phyloP scores from a whole-genome alignment of 53 echinoderm and acorn worm genomes.

The Holothuria leucospilota region DNA sequence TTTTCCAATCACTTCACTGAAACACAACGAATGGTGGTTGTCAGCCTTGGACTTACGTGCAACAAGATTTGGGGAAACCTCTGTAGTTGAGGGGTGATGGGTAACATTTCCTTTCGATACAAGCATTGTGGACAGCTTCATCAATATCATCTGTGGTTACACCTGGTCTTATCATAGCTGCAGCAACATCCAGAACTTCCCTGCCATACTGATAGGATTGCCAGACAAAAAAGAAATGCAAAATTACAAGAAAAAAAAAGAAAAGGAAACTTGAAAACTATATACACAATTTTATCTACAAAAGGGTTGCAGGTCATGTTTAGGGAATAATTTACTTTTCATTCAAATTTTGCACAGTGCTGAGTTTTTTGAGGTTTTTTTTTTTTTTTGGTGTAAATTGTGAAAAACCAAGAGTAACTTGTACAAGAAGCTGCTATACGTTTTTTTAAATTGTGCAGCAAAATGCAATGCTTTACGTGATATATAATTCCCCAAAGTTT shows the following conservation, averaged over 20 bases:
- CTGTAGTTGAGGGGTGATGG: constrained; percentile 98
- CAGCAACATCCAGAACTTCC: constrained; percentile 91
- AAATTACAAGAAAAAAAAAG: neutral
- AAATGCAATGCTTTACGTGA: no score
- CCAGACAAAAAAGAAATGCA: neutral
- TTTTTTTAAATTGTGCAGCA: no score
- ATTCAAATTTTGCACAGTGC: no score
- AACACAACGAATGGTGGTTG: no score
- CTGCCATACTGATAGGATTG: constrained; percentile 73
- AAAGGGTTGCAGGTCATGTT: neutral
- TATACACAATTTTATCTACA: neutral
- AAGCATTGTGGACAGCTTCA: constrained; percentile 90
- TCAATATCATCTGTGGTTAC: constrained; percentile 97
- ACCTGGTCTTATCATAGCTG: constrained; percentile 82
- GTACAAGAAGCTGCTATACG: no score
- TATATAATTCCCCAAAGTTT: no score
- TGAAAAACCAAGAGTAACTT: no score
- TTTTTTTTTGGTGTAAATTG: no score
- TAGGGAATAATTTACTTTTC: no score
- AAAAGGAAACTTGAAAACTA: neutral
- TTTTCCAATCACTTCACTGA: no score
- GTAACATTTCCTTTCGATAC: constrained; percentile 92
- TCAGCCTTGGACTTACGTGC: constrained; percentile 74
- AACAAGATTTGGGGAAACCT: constrained; percentile 97
- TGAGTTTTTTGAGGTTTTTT: no score